A percentile compares a stretch with the other conserved stretches of the same genome.
Conservation (phyloP, 2,113 vertebrate genomes). For the Danionella cerebrum region DNA sequence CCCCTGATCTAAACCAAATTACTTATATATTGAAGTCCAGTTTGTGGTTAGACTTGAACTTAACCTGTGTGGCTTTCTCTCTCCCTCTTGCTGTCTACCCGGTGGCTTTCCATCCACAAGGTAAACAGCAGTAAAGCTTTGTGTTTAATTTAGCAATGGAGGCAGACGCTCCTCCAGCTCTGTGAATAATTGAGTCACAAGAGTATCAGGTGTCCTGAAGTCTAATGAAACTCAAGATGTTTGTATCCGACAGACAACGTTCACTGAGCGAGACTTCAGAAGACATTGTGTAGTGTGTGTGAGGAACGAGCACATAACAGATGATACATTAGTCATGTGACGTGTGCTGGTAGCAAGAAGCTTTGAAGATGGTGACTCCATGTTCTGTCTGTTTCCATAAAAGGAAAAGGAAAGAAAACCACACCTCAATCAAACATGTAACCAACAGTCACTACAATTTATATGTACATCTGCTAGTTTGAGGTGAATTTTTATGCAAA, state of each 20-base stretch:
- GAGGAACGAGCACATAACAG: not conserved
- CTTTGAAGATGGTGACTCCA: not conserved
- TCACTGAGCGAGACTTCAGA: not conserved
- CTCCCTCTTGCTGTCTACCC: not conserved
- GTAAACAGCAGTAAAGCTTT: not conserved
- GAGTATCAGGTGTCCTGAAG: slow-evolving; percentile 15
- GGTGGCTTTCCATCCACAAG: not conserved
- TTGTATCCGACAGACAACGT: not conserved
- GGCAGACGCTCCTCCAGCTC: not conserved
- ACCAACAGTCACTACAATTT: not conserved
- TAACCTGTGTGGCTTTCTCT: not conserved
- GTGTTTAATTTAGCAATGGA: slow-evolving; percentile 8
- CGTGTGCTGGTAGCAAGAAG: not conserved
- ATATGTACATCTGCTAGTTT: slow-evolving; percentile 7
- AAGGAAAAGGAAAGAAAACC: not conserved
- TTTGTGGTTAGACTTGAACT: not conserved
- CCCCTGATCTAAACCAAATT: not conserved
- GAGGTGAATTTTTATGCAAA: too few species aligned
- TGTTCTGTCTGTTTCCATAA: not conserved
- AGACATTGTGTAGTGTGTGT: not conserved
- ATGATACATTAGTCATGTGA: not conserved
- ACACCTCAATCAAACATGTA: not conserved
- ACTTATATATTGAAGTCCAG: not conserved
- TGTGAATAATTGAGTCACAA: slow-evolving; percentile 32
- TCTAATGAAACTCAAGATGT: slow-evolving; percentile 26